Evolutionary conservation across 2,113 vertebrate species (phyloP), one percentile per base, ranked within the genome.

Genomic region (Ranitomeya imitator): DNA sequence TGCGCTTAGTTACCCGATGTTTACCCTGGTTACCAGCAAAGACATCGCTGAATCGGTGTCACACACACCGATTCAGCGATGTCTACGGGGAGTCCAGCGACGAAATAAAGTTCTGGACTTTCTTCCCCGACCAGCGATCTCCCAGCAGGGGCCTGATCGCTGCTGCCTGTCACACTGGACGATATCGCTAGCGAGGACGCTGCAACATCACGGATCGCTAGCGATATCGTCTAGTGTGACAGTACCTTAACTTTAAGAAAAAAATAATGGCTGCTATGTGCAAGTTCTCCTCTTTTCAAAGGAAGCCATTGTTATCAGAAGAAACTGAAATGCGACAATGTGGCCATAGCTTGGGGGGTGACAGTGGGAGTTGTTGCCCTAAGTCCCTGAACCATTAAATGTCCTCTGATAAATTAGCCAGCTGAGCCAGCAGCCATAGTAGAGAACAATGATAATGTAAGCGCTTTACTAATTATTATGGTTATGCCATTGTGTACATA

Each of bases 311-410:
- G 65, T 71, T 71, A 84, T 8, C 61, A 65, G 80, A 19, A 63
- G 13, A 54, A 83, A 51, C 21, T 7, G 60, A 69, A 54, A 69
- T 83, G 21, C 63, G 54, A 69, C 63, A 84, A 71, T 84, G 51
- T 26, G 26, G 65, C 71, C 65, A 84, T 84, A 26, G 63, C 65
- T 71, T 19, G 51, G n/a, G 63, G 52, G 55, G 45, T 9, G 57
- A 45, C 78, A 63, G 31, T 23, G 63, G 82, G 63, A 23, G 82
- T 69, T 71, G 51, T 55, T 71, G 45, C 37, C 82, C 31, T 55
- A 71, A 52, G 51, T 69, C 82, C 82, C n/a, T 26, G 45, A 84
- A 84, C 45, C 61, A 84, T 69, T 55, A 69, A 23, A 69, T 55
- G 67, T 12, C 63, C 21, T 69, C 51, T 71, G 21, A 84, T 16